These are phyloP conservation scores for Fundulus diaphanus DNA, from an alignment of 2,797 vertebrate genomes.

Conservation along the genomic window DNA sequence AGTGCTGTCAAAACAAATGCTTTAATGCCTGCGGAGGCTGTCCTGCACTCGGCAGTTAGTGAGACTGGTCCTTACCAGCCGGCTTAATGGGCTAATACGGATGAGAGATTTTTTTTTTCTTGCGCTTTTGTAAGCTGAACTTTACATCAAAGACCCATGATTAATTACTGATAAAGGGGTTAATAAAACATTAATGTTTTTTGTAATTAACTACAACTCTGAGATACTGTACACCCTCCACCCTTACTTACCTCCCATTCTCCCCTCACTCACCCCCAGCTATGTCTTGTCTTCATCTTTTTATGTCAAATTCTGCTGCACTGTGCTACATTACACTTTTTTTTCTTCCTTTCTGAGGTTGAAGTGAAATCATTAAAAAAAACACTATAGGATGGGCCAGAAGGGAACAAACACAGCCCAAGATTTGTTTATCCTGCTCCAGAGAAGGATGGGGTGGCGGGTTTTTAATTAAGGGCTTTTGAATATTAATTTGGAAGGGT, in stretches of 20 bases:
- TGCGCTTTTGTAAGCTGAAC: slow-evolving; percentile 85
- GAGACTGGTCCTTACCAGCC: slow-evolving; percentile 72
- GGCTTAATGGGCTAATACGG: slow-evolving; percentile 79
- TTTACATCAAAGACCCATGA: slow-evolving; percentile 88
- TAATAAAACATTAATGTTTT: slow-evolving; percentile 90
- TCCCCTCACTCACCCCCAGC: slow-evolving; percentile 78
- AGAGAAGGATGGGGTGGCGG: slow-evolving; percentile 72
- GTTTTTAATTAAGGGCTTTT: slow-evolving; percentile 81
- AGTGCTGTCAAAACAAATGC: slow-evolving; percentile 84
- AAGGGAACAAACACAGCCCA: slow-evolving; percentile 81
- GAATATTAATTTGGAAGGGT: slow-evolving; percentile 83
- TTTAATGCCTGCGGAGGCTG: slow-evolving; percentile 81
- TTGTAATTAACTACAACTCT: slow-evolving; percentile 85
- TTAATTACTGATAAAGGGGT: slow-evolving; percentile 90
- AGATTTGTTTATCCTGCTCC: slow-evolving; percentile 79
- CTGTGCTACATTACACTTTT: slow-evolving; percentile 68
- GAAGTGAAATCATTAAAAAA: slow-evolving; percentile 83
- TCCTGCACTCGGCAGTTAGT: slow-evolving; percentile 78
- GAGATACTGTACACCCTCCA: slow-evolving; percentile 66
- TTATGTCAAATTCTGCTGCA: slow-evolving; percentile 79
- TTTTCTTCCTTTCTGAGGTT: slow-evolving; percentile 57
- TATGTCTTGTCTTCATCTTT: slow-evolving; percentile 81
- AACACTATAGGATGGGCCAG: slow-evolving; percentile 77
- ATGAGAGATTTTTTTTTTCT: slow-evolving; percentile 77
- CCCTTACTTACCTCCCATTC: slow-evolving; percentile 58